A percentile compares a stretch with the other conserved stretches of the same genome.
Evolutionary conservation across 2,113 vertebrate species (phyloP).

Genomic region (Hippoglossus stenolepis): DNA sequence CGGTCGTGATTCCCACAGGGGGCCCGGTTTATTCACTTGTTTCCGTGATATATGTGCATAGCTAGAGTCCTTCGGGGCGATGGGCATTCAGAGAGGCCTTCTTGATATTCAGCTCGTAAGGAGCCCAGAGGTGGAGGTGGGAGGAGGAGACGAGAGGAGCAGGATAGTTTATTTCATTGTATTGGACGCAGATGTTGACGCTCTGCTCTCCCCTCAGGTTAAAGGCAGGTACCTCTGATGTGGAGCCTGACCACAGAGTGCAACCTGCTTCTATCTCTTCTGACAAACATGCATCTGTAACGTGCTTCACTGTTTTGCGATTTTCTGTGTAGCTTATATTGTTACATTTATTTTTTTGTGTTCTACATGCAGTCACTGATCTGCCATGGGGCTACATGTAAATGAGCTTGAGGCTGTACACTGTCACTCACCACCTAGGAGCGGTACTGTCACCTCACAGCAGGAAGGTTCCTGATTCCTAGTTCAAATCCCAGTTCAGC

Average conservation of each 20-base stretch:
- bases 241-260: neutral
- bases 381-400: neutral
- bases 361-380: neutral
- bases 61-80: slow-evolving; percentile 25
- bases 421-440: neutral
- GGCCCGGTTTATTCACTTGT: slow-evolving; percentile 69
- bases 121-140: slow-evolving; percentile 28
- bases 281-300: neutral
- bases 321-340: too few species aligned
- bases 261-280: neutral
- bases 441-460: too few species aligned
- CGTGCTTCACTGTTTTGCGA: neutral
- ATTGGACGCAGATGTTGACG: slow-evolving; percentile 41
- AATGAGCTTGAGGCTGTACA: neutral
- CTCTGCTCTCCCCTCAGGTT: slow-evolving; percentile 63
- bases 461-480: too few species aligned
- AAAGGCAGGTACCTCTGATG: slow-evolving; percentile 29
- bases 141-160: slow-evolving; percentile 7
- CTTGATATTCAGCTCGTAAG: slow-evolving; percentile 67
- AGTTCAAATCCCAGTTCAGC: too few species aligned
- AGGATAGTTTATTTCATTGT: slow-evolving; percentile 53
- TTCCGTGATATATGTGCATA: slow-evolving; percentile 68
- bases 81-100: slow-evolving; percentile 41
- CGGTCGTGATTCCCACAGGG: slow-evolving; percentile 52
- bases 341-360: neutral